Percentiles rank a stretch among this genome's conserved stretches.
Conservation (phyloP, 2,113 vertebrate species). For the Muntiacus reevesi region DNA sequence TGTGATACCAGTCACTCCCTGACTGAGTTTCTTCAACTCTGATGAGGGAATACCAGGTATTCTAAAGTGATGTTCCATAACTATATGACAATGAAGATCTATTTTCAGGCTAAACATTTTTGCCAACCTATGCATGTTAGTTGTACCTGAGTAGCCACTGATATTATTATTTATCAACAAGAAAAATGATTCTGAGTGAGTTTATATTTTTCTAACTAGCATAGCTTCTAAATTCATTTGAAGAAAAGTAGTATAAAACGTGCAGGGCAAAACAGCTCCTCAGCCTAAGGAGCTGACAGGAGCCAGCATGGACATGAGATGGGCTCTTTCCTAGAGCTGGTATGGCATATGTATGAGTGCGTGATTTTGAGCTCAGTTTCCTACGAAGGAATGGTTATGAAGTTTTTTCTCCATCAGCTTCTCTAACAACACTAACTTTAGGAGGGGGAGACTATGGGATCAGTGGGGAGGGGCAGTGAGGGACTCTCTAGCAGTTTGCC, state of each 20-base stretch:
- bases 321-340: not conserved
- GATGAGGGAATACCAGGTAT: not conserved
- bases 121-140: not conserved
- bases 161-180: not conserved
- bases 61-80: not conserved
- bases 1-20: not conserved
- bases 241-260: not conserved
- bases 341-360: no score
- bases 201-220: not conserved
- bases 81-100: not conserved
- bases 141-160: not conserved
- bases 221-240: not conserved
- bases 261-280: not conserved
- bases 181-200: not conserved
- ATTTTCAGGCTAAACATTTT: not conserved
- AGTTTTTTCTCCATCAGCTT: not conserved
- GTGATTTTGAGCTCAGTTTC: no score
- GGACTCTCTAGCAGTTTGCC: not conserved
- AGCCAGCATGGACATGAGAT: accelerated
- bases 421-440: not conserved
- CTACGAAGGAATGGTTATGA: not conserved
- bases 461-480: not conserved
- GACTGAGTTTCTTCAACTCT: not conserved
- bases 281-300: not conserved
- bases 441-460: accelerated